Evolutionary conservation across 2,888 invertebrate species (phyloP), one percentile per base, ranked within the genome.

Genomic region (Agonum fuliginosum): DNA sequence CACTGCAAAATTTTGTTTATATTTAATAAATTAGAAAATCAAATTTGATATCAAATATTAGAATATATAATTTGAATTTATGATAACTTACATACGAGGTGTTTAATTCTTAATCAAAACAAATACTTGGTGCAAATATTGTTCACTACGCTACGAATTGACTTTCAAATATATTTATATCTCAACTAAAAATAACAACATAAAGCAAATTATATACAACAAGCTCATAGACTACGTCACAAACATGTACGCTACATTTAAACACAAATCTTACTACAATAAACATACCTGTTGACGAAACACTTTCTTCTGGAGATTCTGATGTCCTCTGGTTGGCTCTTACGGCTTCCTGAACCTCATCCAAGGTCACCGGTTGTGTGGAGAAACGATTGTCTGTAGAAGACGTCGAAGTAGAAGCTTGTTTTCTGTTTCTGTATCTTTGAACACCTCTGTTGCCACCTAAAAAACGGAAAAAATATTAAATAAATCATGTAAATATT

Each of bases 341-440:
- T 4, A 84, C 84, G 20, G 89, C 89, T 81, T 89, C 88, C 77
- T 87, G 86, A n/a, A 92, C 90, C 84, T 92, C 92, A 78, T 91
- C 90, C 79, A 89, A 88, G 1, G 93, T 92, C 34, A 95, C 91
- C 0, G 95, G 94, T 87, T 94, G 94, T 0, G 94, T 94, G 81
- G 90, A 90, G 86, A 92, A 93, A 78, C 88, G 89, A 79, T 78
- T 70, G 19, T 77, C 77, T 79, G 79, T 30, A 51, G 20, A 54
- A 34, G 65, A 3, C 2, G 37, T 43, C 19, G 71, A 54, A 34
- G 65, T 6, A 8, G 74, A 65, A 22, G 67, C 34, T 48, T 65
- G 67, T 12, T 77, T 78, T 22, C 81, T 78, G 78, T 79, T 78
- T 62, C 81, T 80, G 78, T 82, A 83, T 78, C 83, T 82, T 69